Percentiles rank a stretch among this genome's conserved stretches.
Evolutionary conservation across 1,140 invertebrate species (phyloP).

Genomic region (Drosophila ambigua): DNA sequence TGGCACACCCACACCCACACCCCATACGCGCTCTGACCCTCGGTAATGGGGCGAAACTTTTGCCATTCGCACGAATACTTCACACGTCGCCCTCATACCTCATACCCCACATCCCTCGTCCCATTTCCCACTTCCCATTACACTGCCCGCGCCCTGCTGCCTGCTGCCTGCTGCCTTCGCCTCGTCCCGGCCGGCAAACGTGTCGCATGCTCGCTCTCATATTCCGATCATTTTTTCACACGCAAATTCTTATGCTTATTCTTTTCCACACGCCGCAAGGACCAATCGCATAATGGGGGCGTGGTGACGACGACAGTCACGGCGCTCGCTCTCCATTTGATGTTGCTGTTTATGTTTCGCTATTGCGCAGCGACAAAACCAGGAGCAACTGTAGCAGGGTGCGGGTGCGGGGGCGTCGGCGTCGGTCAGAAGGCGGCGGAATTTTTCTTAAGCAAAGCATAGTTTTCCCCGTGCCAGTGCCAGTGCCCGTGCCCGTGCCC

Average conservation of each 20-base stretch:
- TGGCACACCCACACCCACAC: constrained; percentile 23
- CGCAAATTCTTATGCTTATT: constrained; percentile 83
- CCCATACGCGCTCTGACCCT: constrained; percentile 45
- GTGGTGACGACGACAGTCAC: constrained; percentile 67
- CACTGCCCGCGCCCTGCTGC: no score
- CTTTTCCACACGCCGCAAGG: constrained; percentile 81
- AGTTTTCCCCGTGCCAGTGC: constrained; percentile 41
- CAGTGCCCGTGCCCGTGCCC: constrained; percentile 8
- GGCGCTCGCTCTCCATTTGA: constrained; percentile 60
- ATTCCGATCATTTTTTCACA: constrained; percentile 83
- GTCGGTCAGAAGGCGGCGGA: constrained; percentile 11
- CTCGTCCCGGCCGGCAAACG: constrained; percentile 36
- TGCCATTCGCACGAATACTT: constrained; percentile 70
- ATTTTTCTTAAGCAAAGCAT: constrained; percentile 66
- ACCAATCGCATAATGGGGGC: constrained; percentile 82
- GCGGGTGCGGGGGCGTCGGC: neutral
- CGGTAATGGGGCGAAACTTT: constrained; percentile 35
- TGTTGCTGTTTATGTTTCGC: constrained; percentile 79
- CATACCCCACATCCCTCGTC: no score
- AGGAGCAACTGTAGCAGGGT: constrained; percentile 11
- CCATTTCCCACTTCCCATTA: no score
- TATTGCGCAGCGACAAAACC: constrained; percentile 62
- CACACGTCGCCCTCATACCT: constrained; percentile 48
- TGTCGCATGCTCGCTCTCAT: constrained; percentile 71
- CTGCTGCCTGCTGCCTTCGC: no score